Base-by-base conservation (phyloP, 2,797 vertebrate species). In the Pelodytes ibericus region DNA sequence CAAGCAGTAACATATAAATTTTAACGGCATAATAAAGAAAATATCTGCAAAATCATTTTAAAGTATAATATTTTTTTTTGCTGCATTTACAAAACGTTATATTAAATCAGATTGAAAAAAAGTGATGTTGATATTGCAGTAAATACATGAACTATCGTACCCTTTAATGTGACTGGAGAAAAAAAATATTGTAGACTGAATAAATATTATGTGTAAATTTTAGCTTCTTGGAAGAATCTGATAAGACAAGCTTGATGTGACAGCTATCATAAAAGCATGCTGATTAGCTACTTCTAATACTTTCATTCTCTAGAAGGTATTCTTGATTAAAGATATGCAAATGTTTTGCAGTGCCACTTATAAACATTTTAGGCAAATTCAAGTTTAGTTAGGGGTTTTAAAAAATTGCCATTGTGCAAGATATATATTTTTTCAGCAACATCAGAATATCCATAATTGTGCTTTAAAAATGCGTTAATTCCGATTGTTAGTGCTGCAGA, bases 291-390 rank as follows among this genome's bases (percentile, higher is more conserved):
- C 31, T 25, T 64, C 31, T 41, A 64, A 64, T 64, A 41, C 20
- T 64, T 64, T 64, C 39, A 64, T 64, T 64, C 22, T 64, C 33
- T 25, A 64, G 33, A 64, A 64, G 18, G 61, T 16, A 39, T 20
- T 64, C 61, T 64, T 64, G 61, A 64, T 64, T 64, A 64, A 36
- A 64, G 24, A 39, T 64, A 64, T 64, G 61, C 61, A 64, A 64
- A 64, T 64, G 61, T 64, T 39, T 62, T 62, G 31, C 61, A 41
- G 61, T 13, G 20, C 15, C n/a, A 31, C 61, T 64, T 15, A 15
- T 25, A 25, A 64, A 41, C 39, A 53, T 53, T 8, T 22, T 44
- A 13, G 15, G 41, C 13, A 44, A 44, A 3, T 44, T 10, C 20
- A 1, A 53, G 2, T 53, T 53, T 22, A 53, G 49, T 53, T 53